Percentiles rank a stretch among this genome's conserved stretches.
phyloP scores from a whole-genome alignment of 2,888 invertebrate genomes.

The Campoletis raptor region DNA sequence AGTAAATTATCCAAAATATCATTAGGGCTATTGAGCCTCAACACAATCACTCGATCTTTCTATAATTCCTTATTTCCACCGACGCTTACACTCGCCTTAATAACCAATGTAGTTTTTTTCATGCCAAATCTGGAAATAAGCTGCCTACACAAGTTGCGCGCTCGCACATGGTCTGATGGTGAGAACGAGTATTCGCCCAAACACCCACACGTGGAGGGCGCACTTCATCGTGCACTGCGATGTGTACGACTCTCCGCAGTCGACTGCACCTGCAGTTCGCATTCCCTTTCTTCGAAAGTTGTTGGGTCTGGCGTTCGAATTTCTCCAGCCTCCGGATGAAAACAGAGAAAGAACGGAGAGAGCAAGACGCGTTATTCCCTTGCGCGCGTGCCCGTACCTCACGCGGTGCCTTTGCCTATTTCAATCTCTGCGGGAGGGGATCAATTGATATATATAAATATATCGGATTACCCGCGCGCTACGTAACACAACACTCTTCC shows the following conservation, averaged over 20 bases:
- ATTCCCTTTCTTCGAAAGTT: conserved; percentile 60
- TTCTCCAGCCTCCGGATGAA: conserved; percentile 56
- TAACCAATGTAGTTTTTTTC: conserved; percentile 6
- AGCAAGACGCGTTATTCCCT: conserved; percentile 30
- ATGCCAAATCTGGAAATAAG: conserved; percentile 30
- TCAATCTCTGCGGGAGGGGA: conserved; percentile 74
- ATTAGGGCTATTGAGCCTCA: background rate
- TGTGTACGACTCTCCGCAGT: conserved; percentile 32
- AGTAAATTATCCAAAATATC: background rate
- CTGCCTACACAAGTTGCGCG: conserved; percentile 51
- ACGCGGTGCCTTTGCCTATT: conserved; percentile 69
- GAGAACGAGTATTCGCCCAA: conserved; percentile 58
- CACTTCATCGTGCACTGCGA: conserved; percentile 25
- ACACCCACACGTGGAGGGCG: conserved; percentile 57
- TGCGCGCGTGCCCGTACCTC: conserved; percentile 53
- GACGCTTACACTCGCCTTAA: background rate
- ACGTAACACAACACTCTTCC: conserved; percentile 74
- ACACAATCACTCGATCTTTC: background rate
- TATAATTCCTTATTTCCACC: background rate
- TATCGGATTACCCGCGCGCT: conserved; percentile 72
- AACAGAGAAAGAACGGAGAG: conserved; percentile 19
- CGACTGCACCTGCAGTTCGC: conserved; percentile 65
- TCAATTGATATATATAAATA: conserved; percentile 70
- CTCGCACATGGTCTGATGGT: conserved; percentile 48
- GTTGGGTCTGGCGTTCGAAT: conserved; percentile 60